A percentile compares a stretch with the other conserved stretches of the same genome.
Conservation (phyloP, 2,888 invertebrate genomes). For the Leptinotarsa peninsularis region DNA sequence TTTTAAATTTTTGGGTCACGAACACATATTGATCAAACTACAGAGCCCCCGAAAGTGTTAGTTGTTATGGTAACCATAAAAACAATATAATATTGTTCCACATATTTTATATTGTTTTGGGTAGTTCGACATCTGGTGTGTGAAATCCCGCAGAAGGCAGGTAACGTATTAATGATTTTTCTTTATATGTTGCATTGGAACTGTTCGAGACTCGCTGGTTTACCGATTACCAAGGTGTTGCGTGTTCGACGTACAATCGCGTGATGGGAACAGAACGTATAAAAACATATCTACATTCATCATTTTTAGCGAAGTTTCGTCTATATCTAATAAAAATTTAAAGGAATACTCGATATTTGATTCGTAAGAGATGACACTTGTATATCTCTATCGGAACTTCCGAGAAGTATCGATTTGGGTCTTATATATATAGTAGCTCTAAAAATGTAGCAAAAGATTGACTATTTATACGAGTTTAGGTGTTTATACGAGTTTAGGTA, state of each 20-base stretch:
- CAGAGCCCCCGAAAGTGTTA: background rate
- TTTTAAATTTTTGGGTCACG: constrained; percentile 1
- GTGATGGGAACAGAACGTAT: constrained; percentile 14
- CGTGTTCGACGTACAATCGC: constrained; percentile 24
- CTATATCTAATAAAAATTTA: constrained; percentile 3
- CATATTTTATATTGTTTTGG: constrained; percentile 18
- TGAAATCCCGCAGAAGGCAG: constrained; percentile 7
- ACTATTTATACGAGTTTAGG: no score
- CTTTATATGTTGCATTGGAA: constrained; percentile 21
- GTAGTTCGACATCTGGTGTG: constrained; percentile 25
- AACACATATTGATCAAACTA: constrained; percentile 12
- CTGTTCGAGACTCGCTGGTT: constrained; percentile 3
- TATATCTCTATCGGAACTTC: background rate
- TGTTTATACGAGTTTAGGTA: no score
- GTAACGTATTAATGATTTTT: constrained; percentile 28
- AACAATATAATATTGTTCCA: constrained; percentile 23
- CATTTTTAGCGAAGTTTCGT: constrained; percentile 19
- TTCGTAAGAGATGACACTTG: background rate
- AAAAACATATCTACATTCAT: constrained; percentile 18
- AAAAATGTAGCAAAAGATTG: no score
- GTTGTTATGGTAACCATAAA: constrained; percentile 8
- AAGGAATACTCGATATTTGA: background rate
- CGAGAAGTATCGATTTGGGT: background rate
- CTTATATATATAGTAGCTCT: no score
- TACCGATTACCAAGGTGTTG: constrained; percentile 27